A percentile compares a stretch with the other conserved stretches of the same genome.
phyloP scores from a whole-genome alignment of 2,113 vertebrate species.

The Stegostoma tigrinum region DNA sequence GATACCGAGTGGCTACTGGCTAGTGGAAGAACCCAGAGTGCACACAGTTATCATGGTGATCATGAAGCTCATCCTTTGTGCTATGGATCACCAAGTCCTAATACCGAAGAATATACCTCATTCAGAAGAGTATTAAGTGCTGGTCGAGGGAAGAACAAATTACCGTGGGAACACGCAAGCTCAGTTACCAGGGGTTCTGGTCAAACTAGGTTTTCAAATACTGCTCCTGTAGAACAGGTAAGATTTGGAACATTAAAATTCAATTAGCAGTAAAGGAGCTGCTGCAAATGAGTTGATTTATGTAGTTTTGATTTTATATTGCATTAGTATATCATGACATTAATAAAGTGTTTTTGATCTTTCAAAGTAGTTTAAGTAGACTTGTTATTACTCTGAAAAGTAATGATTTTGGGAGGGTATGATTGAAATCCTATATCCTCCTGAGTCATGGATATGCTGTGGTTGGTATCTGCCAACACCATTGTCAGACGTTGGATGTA shows the following conservation, averaged over 20 bases:
- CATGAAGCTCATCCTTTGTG: slow-evolving; percentile 46
- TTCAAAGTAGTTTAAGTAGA: not conserved
- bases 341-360: not conserved
- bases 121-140: slow-evolving; percentile 76
- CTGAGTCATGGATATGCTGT: not conserved
- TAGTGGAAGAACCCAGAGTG: slow-evolving; percentile 63
- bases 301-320: slow-evolving; percentile 5
- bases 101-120: slow-evolving; percentile 44
- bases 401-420: not conserved
- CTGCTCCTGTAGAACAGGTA: slow-evolving; percentile 67
- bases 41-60: slow-evolving; percentile 57
- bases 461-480: not conserved
- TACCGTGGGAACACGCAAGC: slow-evolving; percentile 77
- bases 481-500: not conserved
- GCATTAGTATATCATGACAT: not conserved
- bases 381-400: not conserved
- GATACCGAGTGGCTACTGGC: slow-evolving; percentile 79
- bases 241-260: slow-evolving; percentile 36
- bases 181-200: slow-evolving; percentile 48
- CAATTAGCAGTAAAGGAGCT: not conserved
- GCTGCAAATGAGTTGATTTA: not conserved
- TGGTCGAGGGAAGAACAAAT: slow-evolving; percentile 77
- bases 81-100: slow-evolving; percentile 53
- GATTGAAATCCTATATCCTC: not conserved
- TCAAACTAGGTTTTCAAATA: slow-evolving; percentile 41